These are phyloP conservation scores for Bombyx huttoni DNA, from an alignment of 2,888 invertebrate species.

Conservation along the genomic window DNA sequence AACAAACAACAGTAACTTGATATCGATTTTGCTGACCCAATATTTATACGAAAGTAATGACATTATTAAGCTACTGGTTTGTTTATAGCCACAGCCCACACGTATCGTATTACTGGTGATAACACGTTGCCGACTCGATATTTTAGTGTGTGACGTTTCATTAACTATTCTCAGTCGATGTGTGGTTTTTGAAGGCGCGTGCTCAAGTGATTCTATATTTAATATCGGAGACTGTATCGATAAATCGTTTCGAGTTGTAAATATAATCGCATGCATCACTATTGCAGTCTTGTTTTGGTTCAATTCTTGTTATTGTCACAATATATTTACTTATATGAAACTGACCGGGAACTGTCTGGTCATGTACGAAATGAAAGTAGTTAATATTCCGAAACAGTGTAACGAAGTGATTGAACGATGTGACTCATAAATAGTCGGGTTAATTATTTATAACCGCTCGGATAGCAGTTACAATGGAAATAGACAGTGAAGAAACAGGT, in stretches of 20 bases:
- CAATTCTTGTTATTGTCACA: background rate
- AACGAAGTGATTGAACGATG: background rate
- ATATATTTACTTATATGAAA: background rate
- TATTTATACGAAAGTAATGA: too few species aligned
- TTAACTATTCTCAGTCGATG: background rate
- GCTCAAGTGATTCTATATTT: background rate
- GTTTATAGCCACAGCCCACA: constrained; percentile 22
- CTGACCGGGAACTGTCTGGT: background rate
- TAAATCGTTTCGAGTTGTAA: background rate
- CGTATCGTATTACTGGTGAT: constrained; percentile 37
- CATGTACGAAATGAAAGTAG: background rate
- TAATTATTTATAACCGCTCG: background rate
- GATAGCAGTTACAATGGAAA: background rate
- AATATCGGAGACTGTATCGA: background rate
- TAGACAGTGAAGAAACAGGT: background rate
- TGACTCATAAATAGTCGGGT: background rate
- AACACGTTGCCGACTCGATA: constrained; percentile 20
- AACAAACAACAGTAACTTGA: too few species aligned
- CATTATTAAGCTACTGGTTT: constrained; percentile 21
- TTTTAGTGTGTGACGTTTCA: constrained; percentile 8
- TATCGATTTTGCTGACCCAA: too few species aligned
- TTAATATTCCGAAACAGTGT: background rate
- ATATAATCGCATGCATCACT: background rate
- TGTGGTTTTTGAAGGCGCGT: background rate
- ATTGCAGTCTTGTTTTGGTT: background rate